Percentiles rank a stretch among this genome's conserved stretches.
Evolutionary conservation across 2,797 vertebrate species (phyloP).

Genomic region (Propithecus deckenii): DNA sequence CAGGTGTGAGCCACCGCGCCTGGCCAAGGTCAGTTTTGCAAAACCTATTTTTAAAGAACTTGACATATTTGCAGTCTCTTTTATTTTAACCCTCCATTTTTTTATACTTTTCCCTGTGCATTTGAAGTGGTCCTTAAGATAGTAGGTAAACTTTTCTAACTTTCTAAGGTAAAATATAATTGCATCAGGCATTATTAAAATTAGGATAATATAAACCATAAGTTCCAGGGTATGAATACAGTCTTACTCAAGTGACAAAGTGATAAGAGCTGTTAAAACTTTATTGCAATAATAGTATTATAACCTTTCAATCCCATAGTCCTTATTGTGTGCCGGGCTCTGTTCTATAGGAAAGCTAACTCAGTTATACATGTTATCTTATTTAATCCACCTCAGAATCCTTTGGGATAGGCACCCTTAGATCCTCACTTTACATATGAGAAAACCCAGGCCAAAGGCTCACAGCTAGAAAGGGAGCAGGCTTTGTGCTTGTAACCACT

Average conservation of each 20-base stretch:
- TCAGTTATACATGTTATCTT: not conserved
- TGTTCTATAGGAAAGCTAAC: not conserved
- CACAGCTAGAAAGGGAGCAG: not conserved
- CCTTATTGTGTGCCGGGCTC: not conserved
- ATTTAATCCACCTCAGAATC: not conserved
- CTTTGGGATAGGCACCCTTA: not conserved
- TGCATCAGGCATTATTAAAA: not conserved
- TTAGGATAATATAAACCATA: not conserved
- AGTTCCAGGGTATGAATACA: not conserved
- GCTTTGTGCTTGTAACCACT: not conserved
- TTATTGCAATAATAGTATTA: not conserved
- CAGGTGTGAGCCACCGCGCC: too few relatives aligned
- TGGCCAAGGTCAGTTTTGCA: not conserved
- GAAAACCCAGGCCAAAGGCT: not conserved
- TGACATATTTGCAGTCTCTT: not conserved
- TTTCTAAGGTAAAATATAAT: slow-evolving; percentile 15
- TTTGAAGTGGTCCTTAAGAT: not conserved
- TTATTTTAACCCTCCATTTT: not conserved
- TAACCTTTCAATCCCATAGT: not conserved
- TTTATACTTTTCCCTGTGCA: not conserved
- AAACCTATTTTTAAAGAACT: slow-evolving; percentile 27
- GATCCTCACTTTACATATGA: not conserved
- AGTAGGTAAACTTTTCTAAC: not conserved
- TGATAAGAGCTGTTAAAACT: not conserved
- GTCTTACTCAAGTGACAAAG: not conserved